These are phyloP conservation scores for Drosophila chauvacae DNA, from an alignment of 1,140 invertebrate species.

Conservation along the genomic window DNA sequence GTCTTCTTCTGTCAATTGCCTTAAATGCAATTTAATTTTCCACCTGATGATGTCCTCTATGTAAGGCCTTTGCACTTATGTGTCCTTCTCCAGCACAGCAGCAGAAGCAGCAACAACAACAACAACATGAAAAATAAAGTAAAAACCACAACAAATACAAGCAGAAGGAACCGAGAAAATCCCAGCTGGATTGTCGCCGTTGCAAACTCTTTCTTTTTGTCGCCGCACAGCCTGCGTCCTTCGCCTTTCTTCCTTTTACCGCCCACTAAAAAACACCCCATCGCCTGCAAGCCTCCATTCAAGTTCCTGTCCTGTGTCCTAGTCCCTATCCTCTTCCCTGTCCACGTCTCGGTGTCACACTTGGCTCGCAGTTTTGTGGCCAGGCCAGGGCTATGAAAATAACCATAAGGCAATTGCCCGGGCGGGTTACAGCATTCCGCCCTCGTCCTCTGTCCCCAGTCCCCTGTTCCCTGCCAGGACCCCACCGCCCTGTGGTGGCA, in stretches of 20 bases:
- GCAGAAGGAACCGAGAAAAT: constrained; percentile 51
- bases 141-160: constrained; percentile 22
- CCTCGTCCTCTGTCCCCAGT: not conserved
- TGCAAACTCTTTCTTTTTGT: constrained; percentile 33
- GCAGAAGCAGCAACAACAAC: constrained; percentile 15
- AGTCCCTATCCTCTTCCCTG: constrained; percentile 24
- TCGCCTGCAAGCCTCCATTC: constrained; percentile 23
- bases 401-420: constrained; percentile 82
- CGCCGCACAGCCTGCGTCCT: constrained; percentile 33
- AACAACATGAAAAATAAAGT: constrained; percentile 16
- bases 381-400: constrained; percentile 81
- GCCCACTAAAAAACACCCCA: constrained; percentile 15
- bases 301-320: constrained; percentile 36
- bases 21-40: constrained; percentile 66
- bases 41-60: constrained; percentile 58
- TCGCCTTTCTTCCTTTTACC: constrained; percentile 47
- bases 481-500: constrained; percentile 52
- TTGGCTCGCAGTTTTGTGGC: constrained; percentile 80
- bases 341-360: constrained; percentile 65
- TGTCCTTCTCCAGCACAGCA: constrained; percentile 15
- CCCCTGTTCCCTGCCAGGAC: not conserved
- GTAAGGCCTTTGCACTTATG: constrained; percentile 40
- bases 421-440: constrained; percentile 59
- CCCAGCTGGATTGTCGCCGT: constrained; percentile 61
- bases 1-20: constrained; percentile 53